A percentile compares a stretch with the other conserved stretches of the same genome.
phyloP scores from a whole-genome alignment of 2,888 invertebrate genomes.

The Ichneumoninae sp. region DNA sequence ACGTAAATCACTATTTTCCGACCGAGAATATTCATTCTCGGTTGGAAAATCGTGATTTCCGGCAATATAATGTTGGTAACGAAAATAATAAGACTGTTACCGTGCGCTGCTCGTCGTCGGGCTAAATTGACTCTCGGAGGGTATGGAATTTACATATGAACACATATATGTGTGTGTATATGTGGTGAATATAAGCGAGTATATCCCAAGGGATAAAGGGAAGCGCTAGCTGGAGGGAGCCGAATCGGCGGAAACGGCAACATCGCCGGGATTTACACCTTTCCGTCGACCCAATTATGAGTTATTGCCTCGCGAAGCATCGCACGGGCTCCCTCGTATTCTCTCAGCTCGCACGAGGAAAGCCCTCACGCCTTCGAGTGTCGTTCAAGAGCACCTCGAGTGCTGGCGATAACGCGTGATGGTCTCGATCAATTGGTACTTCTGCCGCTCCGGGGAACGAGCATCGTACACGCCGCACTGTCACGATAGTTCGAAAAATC shows the following conservation, averaged over 20 bases:
- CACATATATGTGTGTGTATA: neutral
- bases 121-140: slow-evolving; percentile 10
- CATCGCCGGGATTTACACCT: slow-evolving; percentile 47
- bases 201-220: slow-evolving; percentile 30
- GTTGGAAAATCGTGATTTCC: slow-evolving; percentile 1
- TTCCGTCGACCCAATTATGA: slow-evolving; percentile 67
- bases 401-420: slow-evolving; percentile 61
- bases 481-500: slow-evolving; percentile 50
- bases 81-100: slow-evolving; percentile 21
- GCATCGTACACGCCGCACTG: slow-evolving; percentile 16
- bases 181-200: slow-evolving; percentile 1
- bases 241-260: slow-evolving; percentile 21
- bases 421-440: slow-evolving; percentile 64
- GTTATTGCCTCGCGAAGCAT: slow-evolving; percentile 61
- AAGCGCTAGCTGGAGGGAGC: neutral
- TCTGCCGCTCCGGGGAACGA: slow-evolving; percentile 35
- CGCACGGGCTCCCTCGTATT: slow-evolving; percentile 1
- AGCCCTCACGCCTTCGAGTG: slow-evolving; percentile 33
- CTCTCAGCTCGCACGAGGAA: slow-evolving; percentile 19
- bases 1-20: no score
- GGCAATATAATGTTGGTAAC: neutral
- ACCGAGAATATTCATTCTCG: neutral
- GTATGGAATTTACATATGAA: neutral
- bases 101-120: neutral
- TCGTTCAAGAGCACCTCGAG: slow-evolving; percentile 59